Evolutionary conservation across 1,140 invertebrate species (phyloP).

Genomic region (Notospermus geniculatus): DNA sequence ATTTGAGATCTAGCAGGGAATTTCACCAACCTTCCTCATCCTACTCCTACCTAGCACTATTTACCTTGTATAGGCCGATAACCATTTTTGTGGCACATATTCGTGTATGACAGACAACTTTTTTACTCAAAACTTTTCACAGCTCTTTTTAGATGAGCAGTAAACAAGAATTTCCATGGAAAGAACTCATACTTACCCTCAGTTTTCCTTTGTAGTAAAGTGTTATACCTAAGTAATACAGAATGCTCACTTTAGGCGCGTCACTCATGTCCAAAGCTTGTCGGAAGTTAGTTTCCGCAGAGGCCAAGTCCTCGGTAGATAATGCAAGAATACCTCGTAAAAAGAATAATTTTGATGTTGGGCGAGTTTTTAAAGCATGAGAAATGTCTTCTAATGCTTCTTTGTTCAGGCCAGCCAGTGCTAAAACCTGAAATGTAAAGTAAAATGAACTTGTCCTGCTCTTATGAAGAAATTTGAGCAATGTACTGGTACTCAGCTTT

Average conservation of each 20-base stretch:
- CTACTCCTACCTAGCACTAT: too few relatives aligned
- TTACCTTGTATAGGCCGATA: too few relatives aligned
- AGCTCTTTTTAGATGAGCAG: neutral
- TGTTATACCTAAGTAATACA: slow-evolving; percentile 41
- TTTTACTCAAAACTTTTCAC: neutral
- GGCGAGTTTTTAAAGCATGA: slow-evolving; percentile 26
- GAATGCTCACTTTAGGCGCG: slow-evolving; percentile 24
- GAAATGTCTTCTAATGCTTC: slow-evolving; percentile 38
- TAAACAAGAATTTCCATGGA: neutral
- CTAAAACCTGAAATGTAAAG: slow-evolving; percentile 30
- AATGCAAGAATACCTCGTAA: slow-evolving; percentile 37
- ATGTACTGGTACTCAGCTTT: too few relatives aligned
- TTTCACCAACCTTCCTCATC: too few relatives aligned
- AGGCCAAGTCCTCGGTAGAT: slow-evolving; percentile 34
- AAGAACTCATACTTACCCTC: slow-evolving; percentile 27
- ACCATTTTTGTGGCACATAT: too few relatives aligned
- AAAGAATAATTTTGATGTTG: slow-evolving; percentile 30
- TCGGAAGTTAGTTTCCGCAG: slow-evolving; percentile 40
- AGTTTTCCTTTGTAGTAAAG: slow-evolving; percentile 43
- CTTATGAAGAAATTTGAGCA: too few relatives aligned
- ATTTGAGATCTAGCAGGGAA: too few relatives aligned
- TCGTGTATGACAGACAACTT: too few relatives aligned
- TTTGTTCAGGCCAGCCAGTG: slow-evolving; percentile 29
- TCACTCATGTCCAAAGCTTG: slow-evolving; percentile 31
- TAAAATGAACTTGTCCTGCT: too few relatives aligned